Evolutionary conservation across 2,113 vertebrate genomes (phyloP).

Genomic region (Etheostoma cragini): DNA sequence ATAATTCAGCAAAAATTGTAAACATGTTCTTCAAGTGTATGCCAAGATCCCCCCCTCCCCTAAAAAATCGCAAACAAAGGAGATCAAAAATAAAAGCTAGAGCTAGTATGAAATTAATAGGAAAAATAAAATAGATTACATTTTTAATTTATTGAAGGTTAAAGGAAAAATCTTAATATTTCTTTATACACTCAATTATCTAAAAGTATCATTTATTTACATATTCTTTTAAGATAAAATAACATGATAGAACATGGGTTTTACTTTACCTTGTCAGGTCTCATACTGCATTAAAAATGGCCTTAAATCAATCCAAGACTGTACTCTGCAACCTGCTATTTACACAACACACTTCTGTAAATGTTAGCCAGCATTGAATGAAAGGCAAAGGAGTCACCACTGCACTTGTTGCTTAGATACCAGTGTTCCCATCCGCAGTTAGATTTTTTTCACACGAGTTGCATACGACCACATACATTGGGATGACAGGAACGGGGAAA

Average conservation of each 20-base stretch:
- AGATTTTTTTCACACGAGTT: constrained; percentile 80
- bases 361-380: constrained; percentile 85
- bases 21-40: not conserved
- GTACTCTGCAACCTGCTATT: not conserved
- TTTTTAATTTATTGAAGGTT: not conserved
- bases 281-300: not conserved
- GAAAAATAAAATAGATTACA: not conserved
- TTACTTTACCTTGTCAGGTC: too few species aligned
- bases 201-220: not conserved
- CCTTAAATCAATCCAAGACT: not conserved
- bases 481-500: not conserved
- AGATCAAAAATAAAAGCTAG: not conserved
- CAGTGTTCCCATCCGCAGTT: constrained; percentile 82
- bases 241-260: too few species aligned
- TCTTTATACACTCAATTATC: not conserved
- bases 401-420: constrained; percentile 81
- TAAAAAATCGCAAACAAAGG: too few species aligned
- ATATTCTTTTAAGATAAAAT: not conserved
- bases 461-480: not conserved
- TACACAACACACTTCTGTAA: constrained; percentile 81
- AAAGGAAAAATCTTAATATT: not conserved
- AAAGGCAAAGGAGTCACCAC: constrained; percentile 84
- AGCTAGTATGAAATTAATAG: not conserved
- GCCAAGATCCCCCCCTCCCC: too few species aligned
- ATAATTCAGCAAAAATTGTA: not conserved